These are phyloP conservation scores for Anthoscopus minutus DNA, from an alignment of 2,113 vertebrate species.

Conservation along the genomic window DNA sequence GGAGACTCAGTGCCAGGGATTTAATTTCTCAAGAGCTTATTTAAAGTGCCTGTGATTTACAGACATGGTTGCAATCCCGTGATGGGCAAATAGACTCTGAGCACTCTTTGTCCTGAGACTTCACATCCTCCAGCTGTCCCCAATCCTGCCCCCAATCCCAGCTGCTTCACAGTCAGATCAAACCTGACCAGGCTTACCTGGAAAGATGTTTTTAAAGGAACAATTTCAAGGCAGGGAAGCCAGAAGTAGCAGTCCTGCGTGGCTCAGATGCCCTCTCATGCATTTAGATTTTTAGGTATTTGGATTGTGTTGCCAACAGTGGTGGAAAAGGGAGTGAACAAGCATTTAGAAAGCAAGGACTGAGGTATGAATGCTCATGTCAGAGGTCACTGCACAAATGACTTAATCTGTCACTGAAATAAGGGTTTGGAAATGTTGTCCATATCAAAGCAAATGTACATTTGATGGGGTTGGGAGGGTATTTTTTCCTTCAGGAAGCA, in stretches of 20 bases:
- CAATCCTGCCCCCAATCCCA: not conserved
- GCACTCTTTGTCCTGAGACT: not conserved
- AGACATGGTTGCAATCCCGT: not conserved
- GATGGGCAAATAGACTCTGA: not conserved
- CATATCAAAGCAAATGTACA: slow-evolving; percentile 22
- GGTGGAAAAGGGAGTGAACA: not conserved
- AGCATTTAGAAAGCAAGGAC: not conserved
- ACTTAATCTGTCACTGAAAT: slow-evolving; percentile 32
- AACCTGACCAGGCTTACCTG: not conserved
- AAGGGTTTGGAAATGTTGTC: slow-evolving; percentile 16
- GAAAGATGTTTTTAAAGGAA: not conserved
- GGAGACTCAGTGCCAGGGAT: not conserved
- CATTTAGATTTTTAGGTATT: not conserved
- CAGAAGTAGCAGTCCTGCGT: not conserved
- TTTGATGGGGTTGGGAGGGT: slow-evolving; percentile 6
- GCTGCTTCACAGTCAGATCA: not conserved
- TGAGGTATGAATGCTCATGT: not conserved
- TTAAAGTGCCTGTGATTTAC: not conserved
- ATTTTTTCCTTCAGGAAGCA: slow-evolving; percentile 37
- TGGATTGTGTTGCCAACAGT: not conserved
- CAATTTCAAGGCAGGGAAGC: not conserved
- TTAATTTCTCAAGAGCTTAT: not conserved
- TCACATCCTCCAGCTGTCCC: not conserved
- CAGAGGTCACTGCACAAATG: slow-evolving; percentile 34
- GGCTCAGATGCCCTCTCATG: not conserved